phyloP scores from a whole-genome alignment of 2,797 vertebrate genomes.

The Pygocentrus nattereri region DNA sequence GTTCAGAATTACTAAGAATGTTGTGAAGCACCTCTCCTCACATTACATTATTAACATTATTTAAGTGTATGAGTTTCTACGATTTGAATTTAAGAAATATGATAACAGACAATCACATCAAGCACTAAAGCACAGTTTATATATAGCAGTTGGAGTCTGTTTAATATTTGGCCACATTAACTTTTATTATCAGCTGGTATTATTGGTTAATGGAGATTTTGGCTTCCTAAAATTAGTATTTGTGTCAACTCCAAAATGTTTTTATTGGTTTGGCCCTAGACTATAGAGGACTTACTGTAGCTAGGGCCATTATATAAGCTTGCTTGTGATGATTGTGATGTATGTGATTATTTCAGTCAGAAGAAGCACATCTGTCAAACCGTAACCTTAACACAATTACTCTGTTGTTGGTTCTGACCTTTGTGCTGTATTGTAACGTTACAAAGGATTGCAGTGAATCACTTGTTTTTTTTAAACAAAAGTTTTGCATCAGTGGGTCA shows the following conservation, averaged over 20 bases:
- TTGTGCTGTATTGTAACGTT: not conserved
- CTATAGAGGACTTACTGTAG: not conserved
- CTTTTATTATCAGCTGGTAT: no score
- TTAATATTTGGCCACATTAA: no score
- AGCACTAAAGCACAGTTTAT: no score
- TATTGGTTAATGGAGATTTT: not conserved
- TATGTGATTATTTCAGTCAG: not conserved
- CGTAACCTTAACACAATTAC: conserved; percentile 45
- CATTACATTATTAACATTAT: no score
- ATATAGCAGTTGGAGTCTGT: no score
- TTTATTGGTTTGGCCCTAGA: not conserved
- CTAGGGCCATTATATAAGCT: not conserved
- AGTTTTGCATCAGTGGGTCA: not conserved
- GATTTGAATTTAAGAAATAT: no score
- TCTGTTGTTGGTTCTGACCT: conserved; percentile 6
- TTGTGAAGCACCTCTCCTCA: no score
- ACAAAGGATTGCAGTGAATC: not conserved
- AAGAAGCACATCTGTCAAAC: conserved; percentile 10
- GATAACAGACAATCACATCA: no score
- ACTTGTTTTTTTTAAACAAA: not conserved
- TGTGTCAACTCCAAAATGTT: not conserved
- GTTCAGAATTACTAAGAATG: no score
- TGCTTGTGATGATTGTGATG: not conserved
- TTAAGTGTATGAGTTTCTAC: no score
- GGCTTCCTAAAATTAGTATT: not conserved